Conservation (phyloP, 2,888 invertebrate genomes). For the Drosophila helvetica region DNA sequence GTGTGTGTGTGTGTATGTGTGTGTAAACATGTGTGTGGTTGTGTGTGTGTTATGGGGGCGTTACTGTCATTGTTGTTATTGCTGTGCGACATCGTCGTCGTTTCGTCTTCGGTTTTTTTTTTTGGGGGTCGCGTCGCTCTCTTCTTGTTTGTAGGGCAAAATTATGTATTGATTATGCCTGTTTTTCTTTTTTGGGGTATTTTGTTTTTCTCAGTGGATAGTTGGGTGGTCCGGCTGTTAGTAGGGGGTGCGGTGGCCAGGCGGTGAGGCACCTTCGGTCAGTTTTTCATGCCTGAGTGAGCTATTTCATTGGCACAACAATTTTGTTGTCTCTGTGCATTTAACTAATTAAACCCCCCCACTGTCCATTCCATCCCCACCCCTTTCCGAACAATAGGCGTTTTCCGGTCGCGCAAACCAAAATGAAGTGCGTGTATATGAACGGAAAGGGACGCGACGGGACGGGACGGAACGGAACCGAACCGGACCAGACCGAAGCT, state of each 20-base stretch:
- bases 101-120: slow-evolving; percentile 45
- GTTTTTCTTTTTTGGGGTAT: slow-evolving; percentile 22
- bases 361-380: slow-evolving; percentile 5
- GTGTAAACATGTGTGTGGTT: slow-evolving; percentile 1
- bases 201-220: slow-evolving; percentile 27
- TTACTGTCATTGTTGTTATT: slow-evolving; percentile 77
- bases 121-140: slow-evolving; percentile 53
- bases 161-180: slow-evolving; percentile 79
- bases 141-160: slow-evolving; percentile 78
- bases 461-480: not conserved
- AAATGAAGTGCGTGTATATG: slow-evolving; percentile 61
- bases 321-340: slow-evolving; percentile 69
- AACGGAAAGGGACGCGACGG: slow-evolving; percentile 11
- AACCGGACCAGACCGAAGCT: slow-evolving; percentile 3
- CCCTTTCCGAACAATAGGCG: slow-evolving; percentile 48
- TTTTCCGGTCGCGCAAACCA: slow-evolving; percentile 66
- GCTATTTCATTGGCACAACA: slow-evolving; percentile 73
- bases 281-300: slow-evolving; percentile 63
- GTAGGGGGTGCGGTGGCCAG: slow-evolving; percentile 5
- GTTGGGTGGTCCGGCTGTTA: not conserved
- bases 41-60: slow-evolving; percentile 57
- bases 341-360: slow-evolving; percentile 74
- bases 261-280: slow-evolving; percentile 44
- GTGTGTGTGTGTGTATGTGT: slow-evolving; percentile 24
- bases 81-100: slow-evolving; percentile 56